Evolutionary conservation across 2,888 invertebrate genomes (phyloP), one percentile per base, ranked within the genome.

Genomic region (Myopa tessellatipennis): DNA sequence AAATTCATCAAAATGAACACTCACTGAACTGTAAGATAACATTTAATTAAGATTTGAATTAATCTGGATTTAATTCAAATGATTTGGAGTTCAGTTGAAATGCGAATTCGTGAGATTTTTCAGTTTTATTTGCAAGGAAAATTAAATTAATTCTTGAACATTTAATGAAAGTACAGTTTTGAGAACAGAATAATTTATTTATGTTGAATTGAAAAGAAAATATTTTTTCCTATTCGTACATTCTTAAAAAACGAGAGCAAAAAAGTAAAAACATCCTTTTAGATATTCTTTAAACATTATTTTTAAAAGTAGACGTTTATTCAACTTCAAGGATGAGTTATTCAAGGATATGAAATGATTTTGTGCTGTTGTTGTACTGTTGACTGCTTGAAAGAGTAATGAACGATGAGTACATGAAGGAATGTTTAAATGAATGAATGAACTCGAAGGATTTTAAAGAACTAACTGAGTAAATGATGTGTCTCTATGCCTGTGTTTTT

Each of bases 1-100:
- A 55, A n/a, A 73, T 34, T 45, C 34, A 26, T 63, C 45, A 73
- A 40, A 73, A 73, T 61, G 60, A 73, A 73, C 26, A 26, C 40
- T 34, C 12, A 34, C 45, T 50, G 18, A 63, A 45, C 45, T 50
- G 50, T 73, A 73, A 73, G 34, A 14, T 14, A 63, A 61, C 40
- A 73, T 73, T 63, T 73, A 73, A 73, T 73, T 73, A 73, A 63
- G 61, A 73, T 73, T 73, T 63, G 50, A 63, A 73, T 73, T 61
- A 73, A 73, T 63, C 73, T 26, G 26, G 26, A 26, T 26, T 26
- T 26, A 26, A 26, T 26, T 26, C 26, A 26, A 26, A 26, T 26
- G 26, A 26, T 1, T 26, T 26, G 26, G 26, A 26, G 26, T 26
- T 26, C 26, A 26, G 26, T 26, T 26, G 26, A 26, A 26, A 26